Evolutionary conservation across 2,113 vertebrate genomes (phyloP).

Genomic region (Meriones unguiculatus): DNA sequence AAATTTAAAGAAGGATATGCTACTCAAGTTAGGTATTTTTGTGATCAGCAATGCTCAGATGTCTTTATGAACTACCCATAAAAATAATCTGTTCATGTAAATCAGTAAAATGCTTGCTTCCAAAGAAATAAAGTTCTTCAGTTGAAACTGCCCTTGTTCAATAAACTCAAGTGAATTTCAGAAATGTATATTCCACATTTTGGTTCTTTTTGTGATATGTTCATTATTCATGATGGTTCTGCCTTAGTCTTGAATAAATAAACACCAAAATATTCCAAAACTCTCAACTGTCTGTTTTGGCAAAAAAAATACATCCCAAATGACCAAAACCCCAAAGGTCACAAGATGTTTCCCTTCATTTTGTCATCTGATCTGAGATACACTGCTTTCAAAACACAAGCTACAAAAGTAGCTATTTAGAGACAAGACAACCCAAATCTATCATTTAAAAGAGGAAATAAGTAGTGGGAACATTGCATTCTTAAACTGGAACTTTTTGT

Average conservation of each 20-base stretch:
- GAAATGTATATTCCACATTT: conserved; percentile 24
- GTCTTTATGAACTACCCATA: neutral
- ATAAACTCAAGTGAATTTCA: conserved; percentile 30
- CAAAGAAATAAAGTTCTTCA: conserved; percentile 7
- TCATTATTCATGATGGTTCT: conserved; percentile 62
- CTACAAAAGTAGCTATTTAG: conserved; percentile 76
- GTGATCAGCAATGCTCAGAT: conserved; percentile 21
- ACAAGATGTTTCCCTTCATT: conserved; percentile 82
- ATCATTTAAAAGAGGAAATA: conserved; percentile 80
- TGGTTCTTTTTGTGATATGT: conserved; percentile 1
- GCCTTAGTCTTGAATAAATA: conserved; percentile 76
- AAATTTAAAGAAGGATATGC: conserved; percentile 28
- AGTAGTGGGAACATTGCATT: conserved; percentile 63
- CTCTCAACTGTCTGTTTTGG: conserved; percentile 60
- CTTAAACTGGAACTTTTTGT: conserved; percentile 66
- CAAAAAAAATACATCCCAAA: conserved; percentile 57
- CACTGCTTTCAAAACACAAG: conserved; percentile 69
- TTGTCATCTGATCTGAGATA: conserved; percentile 76
- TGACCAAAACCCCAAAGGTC: conserved; percentile 71
- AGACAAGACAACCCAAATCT: conserved; percentile 75
- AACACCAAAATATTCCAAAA: conserved; percentile 72
- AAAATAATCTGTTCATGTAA: neutral
- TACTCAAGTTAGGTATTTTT: conserved; percentile 40
- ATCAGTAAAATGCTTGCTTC: conserved; percentile 30
- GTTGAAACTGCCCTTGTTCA: conserved; percentile 12